Base-by-base conservation (phyloP, 1,140 invertebrate species). In the Saccostrea cuccullata region DNA sequence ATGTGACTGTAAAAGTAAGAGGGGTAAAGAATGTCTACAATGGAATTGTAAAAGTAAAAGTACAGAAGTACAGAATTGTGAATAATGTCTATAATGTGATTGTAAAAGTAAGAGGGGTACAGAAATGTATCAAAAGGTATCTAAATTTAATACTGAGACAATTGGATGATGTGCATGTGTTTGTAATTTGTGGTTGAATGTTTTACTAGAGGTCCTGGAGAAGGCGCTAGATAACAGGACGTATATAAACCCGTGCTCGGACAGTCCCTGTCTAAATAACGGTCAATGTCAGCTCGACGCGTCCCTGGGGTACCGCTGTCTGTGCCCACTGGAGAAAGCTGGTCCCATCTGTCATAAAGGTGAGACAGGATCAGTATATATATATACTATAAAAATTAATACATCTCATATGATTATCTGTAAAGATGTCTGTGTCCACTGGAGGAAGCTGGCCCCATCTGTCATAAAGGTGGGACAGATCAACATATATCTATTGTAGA, bases 251-350 rank as follows among this genome's bases (percentile, higher is more conserved):
- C 88, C 96, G 94, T 94, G 96, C 95, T 91, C 94, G 93, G 87
- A 94, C 94, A 86, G 95, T 95, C 94, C 94, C 1, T 95, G 94
- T 91, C 96, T 96, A 89, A 98, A 98, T 94, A 96, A 96, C 13
- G 97, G 97, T 12, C 96, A 96, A n/a, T 98, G 98, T 95, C 96
- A 96, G 87, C 96, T 96, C 55, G 96, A 96, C 84, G 96, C 96
- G 90, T 96, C 96, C 67, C 96, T 96, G 17, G 96, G 92, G 11
- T 98, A 97, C 94, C 96, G 96, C 89, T 96, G 96, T 92, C 91
- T 95, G 0, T 96, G 96, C 92, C 92, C 92, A 17, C 92, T 95
- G 26, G 95, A 95, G 30, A 95, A 93, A 89, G 93, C 94, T 86
- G 96, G 96, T 93, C 91, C 93, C 56, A 88, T 96, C 96, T 92